Evolutionary conservation across 2,113 vertebrate species (phyloP), one percentile per base, ranked within the genome.

Genomic region (Mastomys natalensis): DNA sequence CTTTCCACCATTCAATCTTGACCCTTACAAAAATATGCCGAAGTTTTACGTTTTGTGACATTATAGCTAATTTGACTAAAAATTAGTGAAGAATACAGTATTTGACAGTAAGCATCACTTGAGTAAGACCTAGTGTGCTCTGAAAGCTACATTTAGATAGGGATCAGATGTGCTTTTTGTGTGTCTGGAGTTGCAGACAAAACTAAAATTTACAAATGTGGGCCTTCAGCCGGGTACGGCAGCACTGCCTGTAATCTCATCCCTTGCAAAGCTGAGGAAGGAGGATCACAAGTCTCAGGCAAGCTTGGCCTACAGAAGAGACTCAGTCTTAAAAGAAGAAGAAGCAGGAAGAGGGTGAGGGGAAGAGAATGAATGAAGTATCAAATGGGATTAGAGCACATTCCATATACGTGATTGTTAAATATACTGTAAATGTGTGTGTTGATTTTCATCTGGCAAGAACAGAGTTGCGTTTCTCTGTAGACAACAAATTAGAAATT

Each of bases 51-150:
- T 89, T 70, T 80, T 81, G 74, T 89, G 43, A 82, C 17, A 80
- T 89, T 95, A 40, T 40, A 93, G 55, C 37, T 95, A 53, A 88
- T 45, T 93, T 96, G 40, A 72, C n/a, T 26, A 12, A 17, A 77
- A 93, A 9, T 68, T 74, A 76, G 29, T 90, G 21, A 85, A 90
- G 37, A 93, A 60, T 29, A 90, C 82, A 62, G 48, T 62, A 3
- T 68, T 55, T 55, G 12, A 89, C 17, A 90, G 26, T 88, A 92
- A 74, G 16, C 22, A 24, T 34, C 9, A 60, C 88, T 88, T 91
- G 3, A 6, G 13, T 85, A 70, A 29, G 37, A 31, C 45, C 26
- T 87, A 11, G 24, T 68, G 43, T 26, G 55, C 45, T 53, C 34
- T 53, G 29, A 34, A 53, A 78, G 48, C 76, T 37, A 51, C 6